Evolutionary conservation across 2,797 vertebrate species (phyloP), one percentile per base, ranked within the genome.

Genomic region (Falco naumanni): DNA sequence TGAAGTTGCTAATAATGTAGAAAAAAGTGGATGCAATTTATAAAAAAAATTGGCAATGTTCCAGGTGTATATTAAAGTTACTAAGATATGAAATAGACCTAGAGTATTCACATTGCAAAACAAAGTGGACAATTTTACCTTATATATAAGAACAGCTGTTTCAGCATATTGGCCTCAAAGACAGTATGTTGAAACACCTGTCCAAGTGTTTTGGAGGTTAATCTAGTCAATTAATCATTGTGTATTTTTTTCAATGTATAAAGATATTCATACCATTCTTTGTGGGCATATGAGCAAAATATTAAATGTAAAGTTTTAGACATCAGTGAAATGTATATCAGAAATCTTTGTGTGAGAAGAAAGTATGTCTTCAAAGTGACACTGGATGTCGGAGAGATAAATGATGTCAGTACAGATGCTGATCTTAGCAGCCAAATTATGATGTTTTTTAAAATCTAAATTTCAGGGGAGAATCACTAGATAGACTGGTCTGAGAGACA

Each of bases 141-240:
- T 90, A 17, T 18, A 53, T 81, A 28, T 84, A 74, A 54, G 87
- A 96, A 70, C 94, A 95, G 95, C 94, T 95, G 88, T 29, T 93
- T 61, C 84, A 91, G 88, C 87, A 93, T 86, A 94, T 90, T 95
- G 95, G 90, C 51, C 26, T 57, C 54, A 84, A 93, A 95, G 95
- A 87, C 80, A 86, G 56, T 21, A 57, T 94, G 94, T 85, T 57
- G 74, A 50, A 96, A 94, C 95, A 96, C 93, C 95, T 95, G 83
- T 78, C 90, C 65, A 47, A 85, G 68, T 68, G 45, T 51, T 92
- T 26, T 39, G 39, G 74, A 96, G 94, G 93, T 94, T 96, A 93
- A 92, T 96, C 82, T 89, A 82, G 60, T 41, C 69, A 81, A 56
- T 93, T 94, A 95, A 96, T 96, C 91, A 89, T 29, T 71, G 56